Conservation (phyloP, 2,113 vertebrate species). For the mouse (Mus musculus) region DNA sequence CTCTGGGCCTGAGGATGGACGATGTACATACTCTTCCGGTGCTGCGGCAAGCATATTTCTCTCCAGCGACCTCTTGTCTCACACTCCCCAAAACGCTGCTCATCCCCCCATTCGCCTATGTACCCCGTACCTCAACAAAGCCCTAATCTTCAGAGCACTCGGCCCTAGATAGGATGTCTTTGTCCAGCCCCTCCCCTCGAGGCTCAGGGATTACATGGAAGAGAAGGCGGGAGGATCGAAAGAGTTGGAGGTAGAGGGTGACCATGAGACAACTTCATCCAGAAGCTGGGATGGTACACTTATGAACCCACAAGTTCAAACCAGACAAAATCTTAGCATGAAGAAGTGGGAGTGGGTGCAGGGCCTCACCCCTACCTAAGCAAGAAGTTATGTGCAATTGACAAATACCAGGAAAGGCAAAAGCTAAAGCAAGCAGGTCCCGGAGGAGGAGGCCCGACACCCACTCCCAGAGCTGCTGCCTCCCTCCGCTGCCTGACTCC, state of each 20-base stretch:
- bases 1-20: neutral
- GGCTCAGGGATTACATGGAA: neutral
- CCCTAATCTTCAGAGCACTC: neutral
- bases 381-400: neutral
- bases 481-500: too few species aligned
- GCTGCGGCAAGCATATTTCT: accelerated
- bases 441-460: accelerated
- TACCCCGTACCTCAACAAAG: accelerated
- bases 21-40: neutral
- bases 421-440: neutral
- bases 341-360: neutral
- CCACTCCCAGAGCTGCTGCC: accelerated
- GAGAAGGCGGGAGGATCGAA: neutral
- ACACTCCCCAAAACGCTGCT: accelerated
- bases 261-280: too few species aligned
- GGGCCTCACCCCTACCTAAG: neutral
- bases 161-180: neutral
- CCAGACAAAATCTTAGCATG: neutral
- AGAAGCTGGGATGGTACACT: neutral
- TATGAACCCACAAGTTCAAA: neutral
- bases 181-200: neutral
- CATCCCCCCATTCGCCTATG: accelerated
- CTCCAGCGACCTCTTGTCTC: neutral
- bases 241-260: neutral
- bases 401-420: neutral